Evolutionary conservation across 2,888 invertebrate genomes (phyloP).

Genomic region (Polyommatus icarus): DNA sequence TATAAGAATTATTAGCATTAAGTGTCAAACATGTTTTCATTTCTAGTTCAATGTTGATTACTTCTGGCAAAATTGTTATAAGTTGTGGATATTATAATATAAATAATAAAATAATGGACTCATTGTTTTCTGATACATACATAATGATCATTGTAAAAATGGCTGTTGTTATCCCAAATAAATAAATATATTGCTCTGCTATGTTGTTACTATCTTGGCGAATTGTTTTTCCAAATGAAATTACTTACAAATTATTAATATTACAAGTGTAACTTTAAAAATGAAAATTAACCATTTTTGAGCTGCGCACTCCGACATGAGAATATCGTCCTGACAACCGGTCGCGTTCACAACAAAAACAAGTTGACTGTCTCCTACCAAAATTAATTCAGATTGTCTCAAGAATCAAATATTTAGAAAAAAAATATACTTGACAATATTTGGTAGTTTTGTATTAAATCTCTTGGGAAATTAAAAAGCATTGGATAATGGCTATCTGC

Average conservation of each 20-base stretch:
- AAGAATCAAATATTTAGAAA: background rate
- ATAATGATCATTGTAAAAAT: no score
- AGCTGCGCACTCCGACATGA: background rate
- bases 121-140: no score
- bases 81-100: no score
- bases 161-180: no score
- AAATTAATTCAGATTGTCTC: background rate
- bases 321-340: background rate
- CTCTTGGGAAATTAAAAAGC: background rate
- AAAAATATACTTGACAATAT: background rate
- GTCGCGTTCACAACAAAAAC: background rate
- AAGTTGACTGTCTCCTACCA: background rate
- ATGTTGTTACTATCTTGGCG: background rate
- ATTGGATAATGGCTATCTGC: background rate
- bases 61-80: no score
- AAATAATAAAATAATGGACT: no score
- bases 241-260: background rate
- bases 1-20: no score
- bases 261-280: background rate
- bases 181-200: background rate
- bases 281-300: background rate
- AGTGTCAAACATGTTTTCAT: no score
- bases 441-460: background rate
- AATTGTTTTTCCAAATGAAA: background rate
- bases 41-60: no score